Percentiles rank a stretch among this genome's conserved stretches.
phyloP scores from a whole-genome alignment of 1,140 invertebrate species.

The Streblospio benedicti region DNA sequence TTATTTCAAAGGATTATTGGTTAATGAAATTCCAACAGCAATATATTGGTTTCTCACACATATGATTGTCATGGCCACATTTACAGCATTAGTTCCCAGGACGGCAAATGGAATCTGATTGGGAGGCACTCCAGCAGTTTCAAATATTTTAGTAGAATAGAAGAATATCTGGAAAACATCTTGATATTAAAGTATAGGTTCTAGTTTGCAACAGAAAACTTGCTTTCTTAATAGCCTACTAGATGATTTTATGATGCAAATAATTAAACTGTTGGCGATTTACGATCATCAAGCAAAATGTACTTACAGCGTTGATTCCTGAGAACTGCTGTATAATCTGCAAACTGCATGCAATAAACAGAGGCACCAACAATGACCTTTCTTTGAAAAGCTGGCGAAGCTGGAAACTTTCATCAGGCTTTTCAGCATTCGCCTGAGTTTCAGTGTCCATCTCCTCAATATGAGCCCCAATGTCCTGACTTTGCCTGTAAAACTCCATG shows the following conservation, averaged over 20 bases:
- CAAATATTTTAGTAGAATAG: conserved; percentile 76
- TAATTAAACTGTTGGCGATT: no score
- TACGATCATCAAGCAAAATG: no score
- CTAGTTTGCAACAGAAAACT: no score
- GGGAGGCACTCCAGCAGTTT: conserved; percentile 56
- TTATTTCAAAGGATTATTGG: no score
- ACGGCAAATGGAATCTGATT: conserved; percentile 66
- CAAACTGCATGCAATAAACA: conserved; percentile 34
- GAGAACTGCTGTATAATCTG: conserved; percentile 42
- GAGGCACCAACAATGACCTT: conserved; percentile 32
- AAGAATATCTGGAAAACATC: conserved; percentile 61
- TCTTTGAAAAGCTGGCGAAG: conserved; percentile 35
- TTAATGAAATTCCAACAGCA: no score
- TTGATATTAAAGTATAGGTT: no score
- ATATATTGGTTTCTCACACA: no score
- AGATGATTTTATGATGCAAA: no score
- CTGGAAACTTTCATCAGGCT: conserved; percentile 24
- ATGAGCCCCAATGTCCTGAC: conserved; percentile 31
- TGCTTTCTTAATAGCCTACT: no score
- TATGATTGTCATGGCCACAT: conserved; percentile 44
- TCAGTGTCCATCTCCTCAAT: conserved; percentile 38
- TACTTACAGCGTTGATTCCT: conserved; percentile 43
- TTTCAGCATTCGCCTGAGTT: neutral
- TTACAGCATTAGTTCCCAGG: conserved; percentile 59
- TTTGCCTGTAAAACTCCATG: conserved; percentile 29